Evolutionary conservation across 1,140 invertebrate species (phyloP).

Genomic region (Anoplolepis gracilipes): DNA sequence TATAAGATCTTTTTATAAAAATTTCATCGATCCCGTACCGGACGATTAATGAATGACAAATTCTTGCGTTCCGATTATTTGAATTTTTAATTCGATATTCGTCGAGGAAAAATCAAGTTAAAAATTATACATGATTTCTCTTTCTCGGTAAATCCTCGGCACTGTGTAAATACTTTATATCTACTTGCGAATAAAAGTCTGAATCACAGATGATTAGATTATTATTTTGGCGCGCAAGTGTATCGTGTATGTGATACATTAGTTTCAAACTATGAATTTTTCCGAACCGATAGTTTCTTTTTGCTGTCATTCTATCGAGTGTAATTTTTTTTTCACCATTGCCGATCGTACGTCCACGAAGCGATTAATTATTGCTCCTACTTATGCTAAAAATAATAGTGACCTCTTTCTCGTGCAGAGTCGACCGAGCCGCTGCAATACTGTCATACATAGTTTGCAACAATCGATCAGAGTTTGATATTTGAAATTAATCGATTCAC

Average conservation of each 20-base stretch:
- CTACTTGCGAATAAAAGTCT: background rate
- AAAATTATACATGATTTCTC: conserved; percentile 18
- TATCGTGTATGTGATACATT: conserved; percentile 7
- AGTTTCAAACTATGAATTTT: background rate
- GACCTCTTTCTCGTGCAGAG: conserved; percentile 57
- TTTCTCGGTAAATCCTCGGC: background rate
- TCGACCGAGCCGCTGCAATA: conserved; percentile 1
- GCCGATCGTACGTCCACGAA: conserved; percentile 4
- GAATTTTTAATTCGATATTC: conserved; percentile 23
- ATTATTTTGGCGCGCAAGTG: background rate
- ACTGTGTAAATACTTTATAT: background rate
- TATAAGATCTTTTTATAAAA: conserved; percentile 1
- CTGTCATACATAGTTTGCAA: conserved; percentile 7
- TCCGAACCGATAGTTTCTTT: conserved; percentile 2
- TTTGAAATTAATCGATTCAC: background rate
- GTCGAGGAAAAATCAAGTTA: background rate
- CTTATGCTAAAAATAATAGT: conserved; percentile 71
- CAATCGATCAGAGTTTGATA: conserved; percentile 55
- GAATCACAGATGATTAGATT: conserved; percentile 27
- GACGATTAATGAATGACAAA: background rate
- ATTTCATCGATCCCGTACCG: too few relatives aligned
- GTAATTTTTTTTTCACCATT: conserved; percentile 24
- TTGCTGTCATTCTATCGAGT: background rate
- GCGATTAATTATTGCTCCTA: conserved; percentile 66
- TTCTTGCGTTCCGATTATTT: conserved; percentile 14